phyloP scores from a whole-genome alignment of 2,113 vertebrate species.

The Pelecanoides urinatrix region DNA sequence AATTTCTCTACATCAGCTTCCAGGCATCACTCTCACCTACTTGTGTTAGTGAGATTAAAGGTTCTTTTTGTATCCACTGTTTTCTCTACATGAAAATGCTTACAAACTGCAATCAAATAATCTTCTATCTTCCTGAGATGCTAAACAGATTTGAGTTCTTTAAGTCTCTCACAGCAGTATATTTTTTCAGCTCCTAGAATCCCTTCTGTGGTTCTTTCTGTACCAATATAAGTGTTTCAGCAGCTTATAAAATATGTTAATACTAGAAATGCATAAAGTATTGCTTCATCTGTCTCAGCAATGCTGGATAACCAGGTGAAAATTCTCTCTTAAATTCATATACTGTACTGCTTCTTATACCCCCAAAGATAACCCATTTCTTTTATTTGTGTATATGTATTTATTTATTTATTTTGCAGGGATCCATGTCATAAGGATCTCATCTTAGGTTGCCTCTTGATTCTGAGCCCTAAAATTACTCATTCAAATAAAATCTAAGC shows the following conservation, averaged over 20 bases:
- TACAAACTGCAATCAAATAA: neutral
- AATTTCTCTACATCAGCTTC: neutral
- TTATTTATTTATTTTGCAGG: neutral
- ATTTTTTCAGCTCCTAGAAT: neutral
- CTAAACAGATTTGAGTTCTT: neutral
- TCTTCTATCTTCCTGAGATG: neutral
- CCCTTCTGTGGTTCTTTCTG: neutral
- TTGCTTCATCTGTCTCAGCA: neutral
- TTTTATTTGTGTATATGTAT: neutral
- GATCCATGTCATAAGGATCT: neutral
- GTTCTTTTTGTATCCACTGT: neutral
- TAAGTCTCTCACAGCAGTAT: neutral
- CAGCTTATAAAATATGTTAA: neutral
- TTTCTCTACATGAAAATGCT: neutral
- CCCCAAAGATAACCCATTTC: neutral
- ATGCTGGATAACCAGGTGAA: neutral
- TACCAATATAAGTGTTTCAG: neutral
- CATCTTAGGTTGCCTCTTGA: neutral
- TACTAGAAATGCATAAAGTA: neutral
- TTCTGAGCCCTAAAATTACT: neutral
- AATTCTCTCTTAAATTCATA: neutral
- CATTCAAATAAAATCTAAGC: neutral
- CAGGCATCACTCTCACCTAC: accelerated
- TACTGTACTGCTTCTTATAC: neutral
- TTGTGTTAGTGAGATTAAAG: neutral